Conservation (phyloP, 2,888 invertebrate species). For the Sphaerolaimus hirsutus region DNA sequence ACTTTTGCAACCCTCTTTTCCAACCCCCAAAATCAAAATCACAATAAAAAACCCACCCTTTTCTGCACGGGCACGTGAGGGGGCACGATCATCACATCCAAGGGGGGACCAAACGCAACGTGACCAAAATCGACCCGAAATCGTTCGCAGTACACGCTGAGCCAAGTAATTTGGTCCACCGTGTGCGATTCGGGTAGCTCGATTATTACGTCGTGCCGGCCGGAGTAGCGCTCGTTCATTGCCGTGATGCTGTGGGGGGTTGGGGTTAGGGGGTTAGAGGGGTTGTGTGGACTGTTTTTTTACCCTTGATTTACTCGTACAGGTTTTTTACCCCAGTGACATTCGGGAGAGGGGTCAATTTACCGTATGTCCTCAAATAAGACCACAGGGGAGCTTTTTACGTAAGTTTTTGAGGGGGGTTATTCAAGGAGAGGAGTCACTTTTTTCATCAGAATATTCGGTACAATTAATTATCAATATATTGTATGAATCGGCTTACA, state of each 20-base stretch:
- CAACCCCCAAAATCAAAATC: neutral
- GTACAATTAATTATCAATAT: too few relatives aligned
- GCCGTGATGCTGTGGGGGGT: constrained; percentile 20
- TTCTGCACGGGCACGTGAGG: constrained; percentile 18
- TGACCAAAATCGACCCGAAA: constrained; percentile 22
- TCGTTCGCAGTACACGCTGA: constrained; percentile 19
- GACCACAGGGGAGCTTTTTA: too few relatives aligned
- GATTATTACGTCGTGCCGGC: constrained; percentile 19
- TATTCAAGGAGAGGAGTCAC: too few relatives aligned
- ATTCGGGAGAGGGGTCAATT: too few relatives aligned
- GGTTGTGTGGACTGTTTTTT: too few relatives aligned
- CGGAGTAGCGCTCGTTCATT: constrained; percentile 19
- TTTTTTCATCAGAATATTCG: too few relatives aligned
- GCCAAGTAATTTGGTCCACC: constrained; percentile 18
- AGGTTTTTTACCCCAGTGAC: too few relatives aligned
- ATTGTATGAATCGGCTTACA: too few relatives aligned
- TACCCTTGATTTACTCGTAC: too few relatives aligned
- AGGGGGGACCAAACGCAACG: constrained; percentile 14
- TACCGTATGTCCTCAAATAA: too few relatives aligned
- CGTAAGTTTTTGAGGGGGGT: too few relatives aligned
- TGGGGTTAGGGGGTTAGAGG: too few relatives aligned
- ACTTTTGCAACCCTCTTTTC: neutral
- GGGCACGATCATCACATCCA: constrained; percentile 15
- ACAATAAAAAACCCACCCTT: constrained; percentile 9
- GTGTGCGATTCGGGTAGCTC: constrained; percentile 22